Evolutionary conservation across 2,113 vertebrate genomes (phyloP).

Genomic region (Choloepus hoffmanni): DNA sequence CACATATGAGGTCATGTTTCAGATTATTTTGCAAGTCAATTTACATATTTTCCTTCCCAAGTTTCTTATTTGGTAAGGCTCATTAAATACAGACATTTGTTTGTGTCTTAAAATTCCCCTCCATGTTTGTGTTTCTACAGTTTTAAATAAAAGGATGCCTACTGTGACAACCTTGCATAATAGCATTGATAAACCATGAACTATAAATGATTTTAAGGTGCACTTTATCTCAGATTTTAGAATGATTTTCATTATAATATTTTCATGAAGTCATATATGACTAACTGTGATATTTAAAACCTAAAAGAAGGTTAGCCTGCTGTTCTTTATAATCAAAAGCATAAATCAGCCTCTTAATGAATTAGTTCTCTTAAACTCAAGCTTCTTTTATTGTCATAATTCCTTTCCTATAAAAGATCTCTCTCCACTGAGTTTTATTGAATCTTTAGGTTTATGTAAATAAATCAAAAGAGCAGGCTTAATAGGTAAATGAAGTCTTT

Average conservation of each 20-base stretch:
- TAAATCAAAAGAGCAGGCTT: conserved; percentile 18
- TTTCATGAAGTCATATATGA: neutral
- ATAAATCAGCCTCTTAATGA: neutral
- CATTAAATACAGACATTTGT: conserved; percentile 27
- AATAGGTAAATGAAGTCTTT: conserved; percentile 35
- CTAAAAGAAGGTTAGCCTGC: neutral
- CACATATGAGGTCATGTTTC: neutral
- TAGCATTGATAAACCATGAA: neutral
- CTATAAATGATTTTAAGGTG: neutral
- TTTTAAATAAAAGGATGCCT: neutral
- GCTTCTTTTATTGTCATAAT: conserved; percentile 38
- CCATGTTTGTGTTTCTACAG: neutral
- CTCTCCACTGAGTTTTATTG: neutral
- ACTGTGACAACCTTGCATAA: neutral
- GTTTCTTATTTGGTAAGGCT: neutral
- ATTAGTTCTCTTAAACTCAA: neutral
- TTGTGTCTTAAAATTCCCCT: neutral
- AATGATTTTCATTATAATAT: neutral
- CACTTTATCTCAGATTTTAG: neutral
- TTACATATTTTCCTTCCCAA: neutral
- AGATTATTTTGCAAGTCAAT: neutral
- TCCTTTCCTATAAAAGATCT: conserved; percentile 18
- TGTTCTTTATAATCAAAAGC: neutral
- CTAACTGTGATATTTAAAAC: conserved; percentile 24
- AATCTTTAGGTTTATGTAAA: neutral